These are phyloP conservation scores for Drosophila koepferae DNA, from an alignment of 2,888 invertebrate genomes.

Conservation along the genomic window DNA sequence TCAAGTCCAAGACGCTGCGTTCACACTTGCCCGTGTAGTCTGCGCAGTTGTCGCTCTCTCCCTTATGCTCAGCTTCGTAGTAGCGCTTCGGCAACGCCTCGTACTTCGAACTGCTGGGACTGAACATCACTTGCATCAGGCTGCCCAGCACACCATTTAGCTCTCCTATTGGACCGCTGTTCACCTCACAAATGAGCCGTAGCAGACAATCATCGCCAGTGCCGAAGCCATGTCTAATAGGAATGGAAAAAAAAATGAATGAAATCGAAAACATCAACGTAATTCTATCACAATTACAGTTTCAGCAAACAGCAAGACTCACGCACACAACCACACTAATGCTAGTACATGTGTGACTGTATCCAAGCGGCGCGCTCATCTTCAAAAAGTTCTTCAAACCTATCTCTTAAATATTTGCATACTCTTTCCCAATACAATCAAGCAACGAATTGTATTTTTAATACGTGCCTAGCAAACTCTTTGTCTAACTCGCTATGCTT, in stretches of 20 bases:
- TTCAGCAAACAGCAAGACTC: background rate
- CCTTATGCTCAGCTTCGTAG: slow-evolving; percentile 79
- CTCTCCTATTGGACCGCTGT: slow-evolving; percentile 81
- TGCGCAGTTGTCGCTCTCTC: slow-evolving; percentile 62
- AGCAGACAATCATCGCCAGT: slow-evolving; percentile 87
- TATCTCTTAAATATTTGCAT: too few species aligned
- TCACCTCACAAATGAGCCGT: slow-evolving; percentile 89
- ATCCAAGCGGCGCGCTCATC: background rate
- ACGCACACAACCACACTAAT: background rate
- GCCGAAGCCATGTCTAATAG: slow-evolving; percentile 62
- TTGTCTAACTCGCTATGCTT: too few species aligned
- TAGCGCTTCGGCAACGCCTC: slow-evolving; percentile 74
- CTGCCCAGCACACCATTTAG: slow-evolving; percentile 88
- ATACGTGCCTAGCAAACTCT: background rate
- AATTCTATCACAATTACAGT: background rate
- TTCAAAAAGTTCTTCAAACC: background rate
- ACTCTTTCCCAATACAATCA: background rate
- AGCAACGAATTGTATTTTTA: background rate
- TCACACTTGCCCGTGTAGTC: slow-evolving; percentile 60
- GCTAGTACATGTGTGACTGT: background rate
- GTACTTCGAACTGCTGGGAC: slow-evolving; percentile 75
- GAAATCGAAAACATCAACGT: background rate
- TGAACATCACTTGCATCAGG: slow-evolving; percentile 87
- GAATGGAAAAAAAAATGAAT: background rate
- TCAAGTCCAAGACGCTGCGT: slow-evolving; percentile 77